Conservation (phyloP, 2,888 invertebrate species). For the Cacoxenus indagator region DNA sequence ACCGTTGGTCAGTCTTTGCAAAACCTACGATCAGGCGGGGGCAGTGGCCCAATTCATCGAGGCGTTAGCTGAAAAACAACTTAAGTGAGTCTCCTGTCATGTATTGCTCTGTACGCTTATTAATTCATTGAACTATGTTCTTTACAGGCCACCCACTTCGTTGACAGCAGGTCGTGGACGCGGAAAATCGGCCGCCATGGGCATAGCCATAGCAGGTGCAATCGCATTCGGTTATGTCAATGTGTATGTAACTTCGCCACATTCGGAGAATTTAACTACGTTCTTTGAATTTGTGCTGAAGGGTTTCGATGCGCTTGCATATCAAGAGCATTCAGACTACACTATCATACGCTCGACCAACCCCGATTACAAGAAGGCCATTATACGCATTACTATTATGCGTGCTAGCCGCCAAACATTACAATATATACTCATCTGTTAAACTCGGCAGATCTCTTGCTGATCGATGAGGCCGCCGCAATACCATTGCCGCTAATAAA, state of each 20-base stretch:
- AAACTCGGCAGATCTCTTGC: constrained; percentile 92
- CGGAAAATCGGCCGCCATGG: constrained; percentile 98
- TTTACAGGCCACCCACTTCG: constrained; percentile 86
- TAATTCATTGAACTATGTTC: neutral
- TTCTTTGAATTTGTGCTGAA: constrained; percentile 97
- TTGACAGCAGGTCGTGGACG: constrained; percentile 96
- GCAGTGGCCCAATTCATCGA: constrained; percentile 94
- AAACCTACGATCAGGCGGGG: constrained; percentile 94
- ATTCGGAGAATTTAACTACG: constrained; percentile 97
- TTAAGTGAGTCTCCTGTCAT: constrained; percentile 70
- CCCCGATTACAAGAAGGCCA: constrained; percentile 96
- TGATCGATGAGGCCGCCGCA: constrained; percentile 99
- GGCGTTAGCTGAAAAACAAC: constrained; percentile 91
- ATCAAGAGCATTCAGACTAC: constrained; percentile 96
- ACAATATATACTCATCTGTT: constrained; percentile 92
- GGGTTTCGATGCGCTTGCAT: constrained; percentile 93
- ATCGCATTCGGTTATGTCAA: constrained; percentile 86
- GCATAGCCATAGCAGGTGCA: constrained; percentile 90
- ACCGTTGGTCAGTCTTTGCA: constrained; percentile 87
- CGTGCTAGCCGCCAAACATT: constrained; percentile 93
- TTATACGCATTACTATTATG: constrained; percentile 92
- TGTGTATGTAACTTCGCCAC: constrained; percentile 97
- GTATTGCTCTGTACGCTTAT: too few relatives aligned
- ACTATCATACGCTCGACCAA: constrained; percentile 94
- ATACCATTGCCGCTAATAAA: constrained; percentile 95